These are phyloP conservation scores for Pterostichus niger DNA, from an alignment of 2,888 invertebrate species.

Conservation along the genomic window DNA sequence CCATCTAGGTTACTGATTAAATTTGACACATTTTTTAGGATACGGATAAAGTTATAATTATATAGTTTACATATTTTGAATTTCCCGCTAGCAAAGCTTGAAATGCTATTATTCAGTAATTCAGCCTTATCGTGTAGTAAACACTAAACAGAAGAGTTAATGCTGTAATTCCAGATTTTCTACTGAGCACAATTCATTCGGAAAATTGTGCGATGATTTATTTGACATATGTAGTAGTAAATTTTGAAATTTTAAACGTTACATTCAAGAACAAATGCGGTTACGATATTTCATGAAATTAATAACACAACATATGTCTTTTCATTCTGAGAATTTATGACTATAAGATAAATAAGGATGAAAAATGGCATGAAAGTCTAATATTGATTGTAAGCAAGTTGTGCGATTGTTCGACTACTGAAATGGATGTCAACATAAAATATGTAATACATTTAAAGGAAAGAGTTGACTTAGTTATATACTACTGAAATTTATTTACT, in stretches of 20 bases:
- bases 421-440: slow-evolving; percentile 27
- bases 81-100: no score
- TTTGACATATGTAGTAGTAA: slow-evolving; percentile 45
- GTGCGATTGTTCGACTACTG: neutral
- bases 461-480: neutral
- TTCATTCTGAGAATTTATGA: slow-evolving; percentile 25
- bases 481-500: neutral
- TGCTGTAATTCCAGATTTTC: slow-evolving; percentile 38
- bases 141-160: neutral
- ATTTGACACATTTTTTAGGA: no score
- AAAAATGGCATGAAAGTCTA: slow-evolving; percentile 15
- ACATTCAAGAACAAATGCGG: slow-evolving; percentile 50
- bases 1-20: no score
- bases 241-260: slow-evolving; percentile 50
- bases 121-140: no score
- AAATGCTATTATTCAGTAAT: no score
- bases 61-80: no score
- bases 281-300: slow-evolving; percentile 44
- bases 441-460: neutral
- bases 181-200: slow-evolving; percentile 17
- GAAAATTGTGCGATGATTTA: slow-evolving; percentile 23
- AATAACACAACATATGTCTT: slow-evolving; percentile 52
- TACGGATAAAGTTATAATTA: no score
- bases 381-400: slow-evolving; percentile 30
- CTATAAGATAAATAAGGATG: slow-evolving; percentile 26